Conservation (phyloP, 1,140 invertebrate genomes). For the Branchinecta lynchi region DNA sequence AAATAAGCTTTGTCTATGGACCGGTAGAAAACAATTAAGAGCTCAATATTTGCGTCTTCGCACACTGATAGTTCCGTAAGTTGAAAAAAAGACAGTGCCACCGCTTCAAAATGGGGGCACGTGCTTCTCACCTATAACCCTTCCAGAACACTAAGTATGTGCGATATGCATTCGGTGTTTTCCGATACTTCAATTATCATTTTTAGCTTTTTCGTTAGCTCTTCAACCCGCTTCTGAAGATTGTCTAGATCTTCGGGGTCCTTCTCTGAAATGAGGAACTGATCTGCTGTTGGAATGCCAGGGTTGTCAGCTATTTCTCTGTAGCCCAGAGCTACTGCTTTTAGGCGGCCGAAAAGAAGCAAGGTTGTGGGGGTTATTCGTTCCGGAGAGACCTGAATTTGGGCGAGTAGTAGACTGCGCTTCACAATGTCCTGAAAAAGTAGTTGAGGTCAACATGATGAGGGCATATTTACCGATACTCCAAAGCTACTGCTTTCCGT, state of each 20-base stretch:
- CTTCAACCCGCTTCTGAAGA: not conserved
- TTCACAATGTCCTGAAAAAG: not conserved
- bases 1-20: too few species aligned
- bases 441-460: not conserved
- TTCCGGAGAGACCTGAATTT: not conserved
- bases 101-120: too few species aligned
- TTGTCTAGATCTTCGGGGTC: not conserved
- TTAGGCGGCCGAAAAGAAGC: not conserved
- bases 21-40: too few species aligned
- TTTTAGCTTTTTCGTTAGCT: conserved; percentile 3
- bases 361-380: not conserved
- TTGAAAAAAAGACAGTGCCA: too few species aligned
- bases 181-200: not conserved
- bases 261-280: not conserved
- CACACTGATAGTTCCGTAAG: too few species aligned
- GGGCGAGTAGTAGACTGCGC: not conserved
- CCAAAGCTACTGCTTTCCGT: too few species aligned
- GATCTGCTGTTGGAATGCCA: not conserved
- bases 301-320: not conserved
- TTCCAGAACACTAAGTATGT: too few species aligned
- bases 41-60: too few species aligned
- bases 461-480: too few species aligned
- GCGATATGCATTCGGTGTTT: too few species aligned
- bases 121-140: too few species aligned
- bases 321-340: not conserved